Base-by-base conservation (phyloP, 1,140 invertebrate genomes). In the Lanistes nyassanus region DNA sequence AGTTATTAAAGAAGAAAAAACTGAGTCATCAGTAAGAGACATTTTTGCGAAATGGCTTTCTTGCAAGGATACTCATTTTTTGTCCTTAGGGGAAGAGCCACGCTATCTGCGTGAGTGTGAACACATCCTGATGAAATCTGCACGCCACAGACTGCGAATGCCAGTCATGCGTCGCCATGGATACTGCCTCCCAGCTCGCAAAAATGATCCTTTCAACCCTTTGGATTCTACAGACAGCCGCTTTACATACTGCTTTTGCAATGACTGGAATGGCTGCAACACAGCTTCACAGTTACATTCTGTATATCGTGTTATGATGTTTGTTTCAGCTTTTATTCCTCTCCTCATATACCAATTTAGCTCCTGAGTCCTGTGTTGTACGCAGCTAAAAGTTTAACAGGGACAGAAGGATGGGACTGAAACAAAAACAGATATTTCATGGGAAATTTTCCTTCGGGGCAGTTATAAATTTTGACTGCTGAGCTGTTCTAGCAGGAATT, bases 261-360 rank as follows among this genome's bases (percentile, higher is more conserved):
- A 88, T 74, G 87, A 88, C 47, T 88, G 84, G 82, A 86, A 87
- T 75, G 87, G 87, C 26, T 88, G 87, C 79, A 88, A 88, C 75
- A 79, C 82, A 23, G 83, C 84, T 9, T 21, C 75, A 11, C 55
- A 73, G 9, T 36, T 39, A 5, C 51, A 53, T 21, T 36, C 68
- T 19, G 66, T 56, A 26, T 74, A 29, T 39, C 16, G 56, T 9
- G n/a, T 70, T 37, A 39, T 69, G 65, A 19, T 70, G 37, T 34
- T 74, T 23, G 37, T 72, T 16, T 72, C 70, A 11, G 56, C 29
- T 3, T 0, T 72, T 72, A n/a, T 72, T 56, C 60, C 70, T 34
- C 56, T 72, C 60, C 23, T 42, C 13, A 9, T 69, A 42, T 53
- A 31, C 23, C 56, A 11, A 1, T 60, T 31, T 31, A 60, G 29